Evolutionary conservation across 2,888 invertebrate species (phyloP).

Genomic region (Synergus japonicus): DNA sequence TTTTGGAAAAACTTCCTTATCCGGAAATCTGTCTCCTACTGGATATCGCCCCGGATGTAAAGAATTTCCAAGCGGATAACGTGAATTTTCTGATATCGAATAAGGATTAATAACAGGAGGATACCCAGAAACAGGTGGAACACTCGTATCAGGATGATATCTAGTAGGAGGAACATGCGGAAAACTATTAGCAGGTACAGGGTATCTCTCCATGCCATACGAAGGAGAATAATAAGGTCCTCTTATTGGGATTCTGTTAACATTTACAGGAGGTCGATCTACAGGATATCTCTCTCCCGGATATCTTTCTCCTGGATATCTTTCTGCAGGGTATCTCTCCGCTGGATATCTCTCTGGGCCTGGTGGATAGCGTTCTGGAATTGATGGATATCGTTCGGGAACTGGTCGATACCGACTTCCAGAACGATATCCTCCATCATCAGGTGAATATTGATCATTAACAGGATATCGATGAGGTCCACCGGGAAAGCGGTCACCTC

Average conservation of each 20-base stretch:
- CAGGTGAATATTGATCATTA: constrained; percentile 59
- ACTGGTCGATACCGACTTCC: constrained; percentile 63
- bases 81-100: constrained; percentile 69
- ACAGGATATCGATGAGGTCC: constrained; percentile 71
- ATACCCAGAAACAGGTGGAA: constrained; percentile 60
- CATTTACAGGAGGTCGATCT: constrained; percentile 79
- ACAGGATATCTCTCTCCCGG: constrained; percentile 76
- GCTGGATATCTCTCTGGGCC: constrained; percentile 50
- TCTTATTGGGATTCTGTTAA: constrained; percentile 70
- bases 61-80: constrained; percentile 68
- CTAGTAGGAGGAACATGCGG: constrained; percentile 77
- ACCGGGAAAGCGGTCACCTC: constrained; percentile 73
- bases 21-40: constrained; percentile 70
- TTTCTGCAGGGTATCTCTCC: constrained; percentile 70
- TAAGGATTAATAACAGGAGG: constrained; percentile 78
- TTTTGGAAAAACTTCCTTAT: constrained; percentile 69
- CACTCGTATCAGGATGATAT: constrained; percentile 74
- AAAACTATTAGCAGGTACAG: constrained; percentile 70
- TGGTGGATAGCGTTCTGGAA: constrained; percentile 70
- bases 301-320: constrained; percentile 78
- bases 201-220: constrained; percentile 66
- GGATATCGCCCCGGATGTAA: constrained; percentile 80
- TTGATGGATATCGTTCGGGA: constrained; percentile 43
- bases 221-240: constrained; percentile 72
- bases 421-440: constrained; percentile 70